Base-by-base conservation (phyloP, 2,113 vertebrate genomes). In the Entomyzon cyanotis region DNA sequence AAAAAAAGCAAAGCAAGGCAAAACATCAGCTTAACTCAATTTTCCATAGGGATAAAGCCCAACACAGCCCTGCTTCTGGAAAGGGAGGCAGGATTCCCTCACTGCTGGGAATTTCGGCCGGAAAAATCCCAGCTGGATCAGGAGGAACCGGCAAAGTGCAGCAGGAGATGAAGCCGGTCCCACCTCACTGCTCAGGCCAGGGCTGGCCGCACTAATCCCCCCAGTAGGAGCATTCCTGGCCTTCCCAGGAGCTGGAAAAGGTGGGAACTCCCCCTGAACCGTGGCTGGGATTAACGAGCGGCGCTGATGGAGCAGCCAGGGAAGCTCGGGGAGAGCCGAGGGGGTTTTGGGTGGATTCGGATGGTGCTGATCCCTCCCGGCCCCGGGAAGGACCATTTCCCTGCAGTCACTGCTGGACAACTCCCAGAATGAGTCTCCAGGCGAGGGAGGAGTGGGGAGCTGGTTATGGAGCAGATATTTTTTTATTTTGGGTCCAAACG, bases 251-350 rank as follows among this genome's bases (percentile, higher is more conserved):
- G 35, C 64, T 33, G 58, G 13, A 1, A 55, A 73, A 69, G 15
- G 39, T 1, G 1, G 31, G 7, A 0, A 0, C 49, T 50, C 15
- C 39, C 33, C 9, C 9, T 4, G 27, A 73, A 87, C 25, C 71
- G 44, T 9, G 3, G 10, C 14, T 0, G 28, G 10, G 78, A 37
- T 82, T 6, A 28, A 6, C 2, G 10, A 28, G 65, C 16, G 23
- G 12, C 0, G 15, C 33, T 12, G 24, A 53, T 76, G 39, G 68
- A 58, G 62, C 12, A 73, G 69, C 59, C 20, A 10, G 44, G 1
- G 16, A 15, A 2, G 56, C 6, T 2, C 64, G 7, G 44, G 53
- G 53, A 50, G 44, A 59, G 65, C 18, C 9, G 35, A 67, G 35
- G 83, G 71, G 46, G 13, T 3, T 39, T 33, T 0, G 1, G 42